Percentiles rank a stretch among this genome's conserved stretches.
These are phyloP conservation scores for Psococerastis gibbosa DNA, from an alignment of 2,888 invertebrate genomes.

Conservation along the genomic window DNA sequence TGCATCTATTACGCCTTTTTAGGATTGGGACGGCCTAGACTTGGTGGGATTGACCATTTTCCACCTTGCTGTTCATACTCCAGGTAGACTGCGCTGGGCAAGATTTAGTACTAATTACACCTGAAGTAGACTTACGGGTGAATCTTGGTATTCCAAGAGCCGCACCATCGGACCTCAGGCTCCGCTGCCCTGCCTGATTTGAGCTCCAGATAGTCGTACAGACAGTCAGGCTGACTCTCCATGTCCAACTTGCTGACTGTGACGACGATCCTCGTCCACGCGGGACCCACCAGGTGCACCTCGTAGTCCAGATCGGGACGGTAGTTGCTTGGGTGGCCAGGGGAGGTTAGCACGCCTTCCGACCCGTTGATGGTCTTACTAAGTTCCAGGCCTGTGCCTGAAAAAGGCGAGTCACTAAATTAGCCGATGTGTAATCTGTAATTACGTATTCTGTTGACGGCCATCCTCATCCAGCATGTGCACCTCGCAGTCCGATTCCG, in stretches of 20 bases:
- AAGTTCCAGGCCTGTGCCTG: conserved; percentile 30
- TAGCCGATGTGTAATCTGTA: conserved; percentile 8
- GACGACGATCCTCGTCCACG: conserved; percentile 44
- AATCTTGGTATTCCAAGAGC: conserved; percentile 21
- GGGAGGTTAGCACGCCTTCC: conserved; percentile 45
- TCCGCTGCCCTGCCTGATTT: conserved; percentile 17
- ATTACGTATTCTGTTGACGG: no score
- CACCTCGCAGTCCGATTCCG: conserved; percentile 50
- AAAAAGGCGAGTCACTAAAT: conserved; percentile 15
- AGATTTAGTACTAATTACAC: no score
- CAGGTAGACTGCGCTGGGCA: no score
- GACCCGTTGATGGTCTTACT: conserved; percentile 45
- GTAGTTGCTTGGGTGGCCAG: conserved; percentile 49
- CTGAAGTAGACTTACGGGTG: conserved; percentile 1
- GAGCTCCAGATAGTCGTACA: conserved; percentile 60
- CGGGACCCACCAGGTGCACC: conserved; percentile 43
- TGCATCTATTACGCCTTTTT: no score
- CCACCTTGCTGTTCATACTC: no score
- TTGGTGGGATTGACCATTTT: no score
- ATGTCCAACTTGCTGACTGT: conserved; percentile 49
- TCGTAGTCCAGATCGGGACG: conserved; percentile 53
- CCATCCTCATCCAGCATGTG: conserved; percentile 42
- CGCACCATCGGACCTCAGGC: conserved; percentile 31
- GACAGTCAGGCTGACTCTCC: conserved; percentile 55
- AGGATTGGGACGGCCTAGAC: no score